A percentile compares a stretch with the other conserved stretches of the same genome.
Evolutionary conservation across 37 sponge, comb jelly and placozoan species (phyloP).

Genomic region (Aplysina aerophoba): DNA sequence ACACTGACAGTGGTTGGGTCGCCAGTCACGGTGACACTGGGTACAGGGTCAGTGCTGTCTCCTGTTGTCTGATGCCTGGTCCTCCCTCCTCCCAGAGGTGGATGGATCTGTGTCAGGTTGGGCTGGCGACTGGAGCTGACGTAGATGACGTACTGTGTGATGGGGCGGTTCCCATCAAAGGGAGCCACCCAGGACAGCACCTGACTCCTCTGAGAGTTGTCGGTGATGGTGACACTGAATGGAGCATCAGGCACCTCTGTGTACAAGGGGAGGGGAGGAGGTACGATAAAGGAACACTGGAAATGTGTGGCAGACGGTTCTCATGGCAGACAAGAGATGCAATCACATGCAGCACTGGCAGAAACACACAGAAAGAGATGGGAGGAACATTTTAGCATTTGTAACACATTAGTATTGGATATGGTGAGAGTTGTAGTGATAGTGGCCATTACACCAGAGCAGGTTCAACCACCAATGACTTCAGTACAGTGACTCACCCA

Average conservation of each 20-base stretch:
- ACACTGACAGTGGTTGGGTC: slow-evolving; percentile 43
- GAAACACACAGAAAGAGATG: no score
- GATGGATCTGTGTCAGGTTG: background rate
- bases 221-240: slow-evolving; percentile 2
- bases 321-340: no score
- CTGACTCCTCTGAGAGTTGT: slow-evolving; percentile 32
- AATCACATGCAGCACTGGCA: no score
- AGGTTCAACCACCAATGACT: background rate
- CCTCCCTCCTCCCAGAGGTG: background rate
- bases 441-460: no score
- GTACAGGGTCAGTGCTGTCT: background rate
- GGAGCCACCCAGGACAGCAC: slow-evolving; percentile 48
- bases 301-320: no score
- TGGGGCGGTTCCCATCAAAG: slow-evolving; percentile 68
- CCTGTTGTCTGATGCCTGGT: no score
- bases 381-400: no score
- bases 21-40: slow-evolving; percentile 15
- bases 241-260: slow-evolving; percentile 74
- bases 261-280: background rate
- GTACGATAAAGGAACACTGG: background rate
- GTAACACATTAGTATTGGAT: no score
- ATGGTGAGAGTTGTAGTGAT: no score
- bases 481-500: slow-evolving; percentile 45
- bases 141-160: slow-evolving; percentile 40
- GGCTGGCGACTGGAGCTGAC: background rate